Base-by-base conservation (phyloP, 2,113 vertebrate species). In the Corydoras sp. region DNA sequence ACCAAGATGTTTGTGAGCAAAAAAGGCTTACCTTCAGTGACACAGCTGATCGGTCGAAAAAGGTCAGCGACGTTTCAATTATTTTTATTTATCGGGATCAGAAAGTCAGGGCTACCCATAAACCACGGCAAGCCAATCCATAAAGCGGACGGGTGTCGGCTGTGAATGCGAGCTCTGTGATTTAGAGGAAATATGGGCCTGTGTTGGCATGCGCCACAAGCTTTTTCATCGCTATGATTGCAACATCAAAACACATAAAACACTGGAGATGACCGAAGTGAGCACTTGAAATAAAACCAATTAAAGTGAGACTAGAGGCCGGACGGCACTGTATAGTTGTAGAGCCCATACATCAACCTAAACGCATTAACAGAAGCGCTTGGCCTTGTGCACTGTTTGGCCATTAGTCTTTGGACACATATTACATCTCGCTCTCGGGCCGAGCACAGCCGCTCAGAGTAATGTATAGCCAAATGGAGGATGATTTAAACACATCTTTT, bases 401-500 rank as follows among this genome's bases (percentile, higher is more conserved):
- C 77, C 75, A 82, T 81, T 79, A 77, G 77, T 81, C 81, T 82
- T 24, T 59, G 48, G 65, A 69, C 77, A 67, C 72, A 71, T 74
- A 80, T 77, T 73, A 70, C 78, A 79, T 73, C 73, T 78, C 58
- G 48, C 77, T 80, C 61, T 76, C 48, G 50, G 76, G 53, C 63
- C 53, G 66, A 62, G 71, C 60, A 0, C 68, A 48, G 62, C 58
- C 74, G 65, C 48, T 68, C 60, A 24, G 73, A 78, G 77, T 78
- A 81, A 81, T 79, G 70, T 69, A 73, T 50, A 63, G 75, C 73
- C 70, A 72, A 81, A 79, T 79, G 65, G 63, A 72, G 77, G 65
- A 76, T 79, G 81, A 83, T 83, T 81, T 79, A 80, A 76, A 78
- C 64, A 62, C 74, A 77, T 72, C 76, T 62, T 53, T 64, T 80